phyloP scores from a whole-genome alignment of 2,888 invertebrate species.

The Parochlus steinenii region DNA sequence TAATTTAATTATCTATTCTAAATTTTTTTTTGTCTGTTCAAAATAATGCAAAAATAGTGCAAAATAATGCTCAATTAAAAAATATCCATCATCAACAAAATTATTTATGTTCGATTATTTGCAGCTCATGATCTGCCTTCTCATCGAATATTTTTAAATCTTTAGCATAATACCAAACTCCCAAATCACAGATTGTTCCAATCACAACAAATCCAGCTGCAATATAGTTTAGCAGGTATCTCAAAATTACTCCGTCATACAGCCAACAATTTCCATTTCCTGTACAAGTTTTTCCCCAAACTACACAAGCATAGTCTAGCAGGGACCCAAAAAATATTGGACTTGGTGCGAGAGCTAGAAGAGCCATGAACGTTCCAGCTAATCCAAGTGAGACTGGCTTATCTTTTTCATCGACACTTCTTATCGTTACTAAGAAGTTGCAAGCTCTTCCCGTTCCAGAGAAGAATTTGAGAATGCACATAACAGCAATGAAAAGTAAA shows the following conservation, averaged over 20 bases:
- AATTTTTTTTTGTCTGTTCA: too few relatives aligned
- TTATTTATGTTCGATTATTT: too few relatives aligned
- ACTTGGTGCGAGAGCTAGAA: constrained; percentile 47
- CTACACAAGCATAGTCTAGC: constrained; percentile 31
- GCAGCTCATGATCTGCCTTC: too few relatives aligned
- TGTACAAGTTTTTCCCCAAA: constrained; percentile 12
- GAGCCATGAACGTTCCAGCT: constrained; percentile 39
- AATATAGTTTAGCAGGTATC: constrained; percentile 33
- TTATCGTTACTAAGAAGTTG: constrained; percentile 41
- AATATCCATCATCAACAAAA: too few relatives aligned
- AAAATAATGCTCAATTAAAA: too few relatives aligned
- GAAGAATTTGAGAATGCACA: constrained; percentile 39
- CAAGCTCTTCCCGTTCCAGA: constrained; percentile 45
- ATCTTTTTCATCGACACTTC: constrained; percentile 46
- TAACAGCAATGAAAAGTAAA: constrained; percentile 35
- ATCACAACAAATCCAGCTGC: constrained; percentile 31
- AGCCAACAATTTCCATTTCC: constrained; percentile 43
- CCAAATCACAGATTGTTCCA: constrained; percentile 39
- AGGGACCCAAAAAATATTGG: constrained; percentile 52
- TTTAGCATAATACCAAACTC: constrained; percentile 42
- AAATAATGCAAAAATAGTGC: too few relatives aligned
- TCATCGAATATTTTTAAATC: constrained; percentile 42
- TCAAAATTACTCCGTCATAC: constrained; percentile 38
- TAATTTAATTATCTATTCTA: too few relatives aligned
- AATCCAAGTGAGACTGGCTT: constrained; percentile 46